Evolutionary conservation across 2,113 vertebrate genomes (phyloP).

Genomic region (Craseonycteris thonglongyai): DNA sequence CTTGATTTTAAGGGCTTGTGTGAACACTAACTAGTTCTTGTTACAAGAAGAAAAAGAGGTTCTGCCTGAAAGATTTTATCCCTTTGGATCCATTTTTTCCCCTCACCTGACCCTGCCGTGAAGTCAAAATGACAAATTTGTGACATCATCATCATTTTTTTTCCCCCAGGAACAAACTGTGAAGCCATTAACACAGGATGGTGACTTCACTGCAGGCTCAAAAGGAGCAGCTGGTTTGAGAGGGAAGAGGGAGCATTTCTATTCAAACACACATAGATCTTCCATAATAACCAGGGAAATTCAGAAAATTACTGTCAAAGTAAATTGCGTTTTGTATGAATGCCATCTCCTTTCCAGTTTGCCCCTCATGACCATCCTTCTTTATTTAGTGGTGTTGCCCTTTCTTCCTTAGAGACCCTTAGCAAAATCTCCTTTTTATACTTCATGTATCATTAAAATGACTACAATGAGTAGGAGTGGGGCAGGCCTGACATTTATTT

Average conservation of each 20-base stretch:
- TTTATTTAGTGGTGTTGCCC: conserved; percentile 73
- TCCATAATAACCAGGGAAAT: conserved; percentile 73
- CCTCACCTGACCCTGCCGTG: conserved; percentile 36
- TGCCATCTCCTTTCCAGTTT: conserved; percentile 71
- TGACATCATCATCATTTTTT: conserved; percentile 70
- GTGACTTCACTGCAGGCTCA: conserved; percentile 65
- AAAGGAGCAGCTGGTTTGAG: conserved; percentile 60
- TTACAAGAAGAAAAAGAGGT: conserved; percentile 37
- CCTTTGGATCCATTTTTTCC: conserved; percentile 42
- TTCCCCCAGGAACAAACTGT: conserved; percentile 62
- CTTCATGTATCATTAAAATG: conserved; percentile 73
- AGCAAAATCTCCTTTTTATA: conserved; percentile 66
- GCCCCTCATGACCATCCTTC: conserved; percentile 63
- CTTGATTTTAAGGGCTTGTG: conserved; percentile 32
- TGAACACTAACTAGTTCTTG: conserved; percentile 25
- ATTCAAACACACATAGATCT: conserved; percentile 71
- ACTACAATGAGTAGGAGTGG: conserved; percentile 69
- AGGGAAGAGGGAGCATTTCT: conserved; percentile 49
- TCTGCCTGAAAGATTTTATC: conserved; percentile 39
- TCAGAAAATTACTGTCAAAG: conserved; percentile 72
- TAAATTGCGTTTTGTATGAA: conserved; percentile 77
- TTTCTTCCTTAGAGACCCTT: conserved; percentile 78
- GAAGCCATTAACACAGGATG: conserved; percentile 70
- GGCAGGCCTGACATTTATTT: conserved; percentile 69
- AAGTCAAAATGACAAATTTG: conserved; percentile 66